Percentiles rank a stretch among this genome's conserved stretches.
Conservation (phyloP, 2,888 invertebrate genomes). For the Helicoverpa assulta region DNA sequence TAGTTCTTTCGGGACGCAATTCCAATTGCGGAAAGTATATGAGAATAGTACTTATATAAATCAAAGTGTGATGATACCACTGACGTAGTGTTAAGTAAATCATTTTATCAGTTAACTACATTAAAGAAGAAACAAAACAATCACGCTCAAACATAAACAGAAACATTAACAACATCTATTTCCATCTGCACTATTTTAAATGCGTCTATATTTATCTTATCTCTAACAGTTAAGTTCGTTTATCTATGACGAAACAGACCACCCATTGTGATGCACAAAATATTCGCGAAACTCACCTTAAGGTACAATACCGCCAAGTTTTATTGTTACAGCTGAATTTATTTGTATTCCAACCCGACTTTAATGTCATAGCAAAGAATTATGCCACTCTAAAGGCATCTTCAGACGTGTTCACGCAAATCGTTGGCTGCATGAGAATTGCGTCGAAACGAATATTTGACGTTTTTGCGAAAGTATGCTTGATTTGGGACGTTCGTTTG, state of each 20-base stretch:
- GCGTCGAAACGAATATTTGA: conserved; percentile 16
- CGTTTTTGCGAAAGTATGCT: conserved; percentile 13
- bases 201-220: conserved; percentile 46
- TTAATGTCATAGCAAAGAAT: conserved; percentile 66
- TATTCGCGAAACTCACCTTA: conserved; percentile 68
- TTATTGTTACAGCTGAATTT: conserved; percentile 74
- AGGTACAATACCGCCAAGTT: conserved; percentile 54
- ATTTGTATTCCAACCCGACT: conserved; percentile 60
- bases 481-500: conserved; percentile 3
- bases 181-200: conserved; percentile 37
- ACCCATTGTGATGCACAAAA: conserved; percentile 61
- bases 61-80: neutral
- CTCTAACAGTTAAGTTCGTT: conserved; percentile 42
- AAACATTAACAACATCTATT: conserved; percentile 26
- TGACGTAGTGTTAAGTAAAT: neutral
- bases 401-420: conserved; percentile 44
- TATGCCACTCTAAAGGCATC: conserved; percentile 52
- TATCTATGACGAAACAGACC: conserved; percentile 53
- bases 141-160: conserved; percentile 20
- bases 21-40: too few species aligned
- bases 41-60: neutral
- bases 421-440: conserved; percentile 17
- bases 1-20: too few species aligned
- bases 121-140: conserved; percentile 22
- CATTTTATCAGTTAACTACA: conserved; percentile 9